Evolutionary conservation across 2,888 invertebrate species (phyloP).

Genomic region (Platycheirus rosarum): DNA sequence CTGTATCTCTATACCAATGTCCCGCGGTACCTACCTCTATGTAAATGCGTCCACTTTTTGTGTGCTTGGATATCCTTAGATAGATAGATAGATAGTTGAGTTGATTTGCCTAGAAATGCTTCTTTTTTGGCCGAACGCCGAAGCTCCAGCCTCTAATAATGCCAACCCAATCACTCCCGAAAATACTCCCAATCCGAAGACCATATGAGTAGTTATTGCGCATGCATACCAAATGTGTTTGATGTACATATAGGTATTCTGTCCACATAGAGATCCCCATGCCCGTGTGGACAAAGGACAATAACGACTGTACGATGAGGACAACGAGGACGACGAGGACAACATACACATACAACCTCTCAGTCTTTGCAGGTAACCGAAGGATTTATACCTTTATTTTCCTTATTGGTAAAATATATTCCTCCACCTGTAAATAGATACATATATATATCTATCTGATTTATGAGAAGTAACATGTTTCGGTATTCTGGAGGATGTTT

Average conservation of each 20-base stretch:
- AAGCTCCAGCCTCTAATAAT: constrained; percentile 72
- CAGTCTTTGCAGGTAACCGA: constrained; percentile 34
- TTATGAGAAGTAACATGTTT: neutral
- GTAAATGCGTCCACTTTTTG: constrained; percentile 65
- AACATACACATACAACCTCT: constrained; percentile 45
- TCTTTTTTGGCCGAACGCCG: constrained; percentile 63
- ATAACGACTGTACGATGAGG: constrained; percentile 51
- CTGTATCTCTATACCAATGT: constrained; percentile 28
- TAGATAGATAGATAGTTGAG: constrained; percentile 59
- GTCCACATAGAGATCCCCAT: constrained; percentile 55
- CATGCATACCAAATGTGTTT: constrained; percentile 69
- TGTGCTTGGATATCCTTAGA: constrained; percentile 26
- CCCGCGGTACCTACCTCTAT: constrained; percentile 24
- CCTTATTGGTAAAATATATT: constrained; percentile 19
- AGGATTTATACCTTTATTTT: constrained; percentile 54
- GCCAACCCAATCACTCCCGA: constrained; percentile 73
- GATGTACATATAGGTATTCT: constrained; percentile 34
- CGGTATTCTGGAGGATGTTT: neutral
- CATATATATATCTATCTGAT: constrained; percentile 21
- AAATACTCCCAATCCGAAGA: constrained; percentile 71
- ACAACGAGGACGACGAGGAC: constrained; percentile 8
- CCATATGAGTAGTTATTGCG: constrained; percentile 74
- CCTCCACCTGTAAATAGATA: constrained; percentile 32
- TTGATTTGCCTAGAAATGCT: constrained; percentile 68
- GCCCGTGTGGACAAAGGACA: constrained; percentile 69